Evolutionary conservation across 2,113 vertebrate species (phyloP), one percentile per base, ranked within the genome.

Genomic region (Prietella phreatophila): DNA sequence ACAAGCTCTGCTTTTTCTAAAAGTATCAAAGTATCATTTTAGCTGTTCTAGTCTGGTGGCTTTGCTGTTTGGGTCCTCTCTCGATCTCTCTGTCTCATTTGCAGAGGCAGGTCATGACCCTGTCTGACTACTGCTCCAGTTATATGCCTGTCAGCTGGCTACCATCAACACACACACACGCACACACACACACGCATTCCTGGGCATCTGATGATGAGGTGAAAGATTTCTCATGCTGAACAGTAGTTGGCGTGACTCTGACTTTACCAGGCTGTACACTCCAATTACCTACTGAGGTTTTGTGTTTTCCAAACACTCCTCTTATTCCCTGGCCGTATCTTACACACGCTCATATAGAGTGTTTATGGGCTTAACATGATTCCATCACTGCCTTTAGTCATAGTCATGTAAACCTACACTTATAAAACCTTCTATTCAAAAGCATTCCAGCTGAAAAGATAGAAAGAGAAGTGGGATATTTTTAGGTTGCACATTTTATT

Each of bases 141-240:
- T 76, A 85, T 73, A 10, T 75, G 67, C 73, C 63, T 87, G 47
- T 82, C 65, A 90, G 60, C 84, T 88, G 71, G 33, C 39, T 69
- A 82, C 86, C 83, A 88, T 69, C 42, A 87, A 81, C 73, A 86
- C 81, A 78, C 25, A 80, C 42, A 53, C 58, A 60, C 47, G 30
- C 79, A 84, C 33, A 82, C 56, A 73, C 47, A 89, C 5, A 87
- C 39, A 67, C 27, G 86, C 55, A 82, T 65, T 65, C 79, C 56
- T 61, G 60, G 73, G 76, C 36, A 82, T 50, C 85, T 91, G 76
- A 67, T 91, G 83, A 88, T 85, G 89, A 91, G 90, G 91, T 93
- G 92, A 90, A 89, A 93, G 88, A 92, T 92, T 91, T 92, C 90
- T 89, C 88, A 90, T 75, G n/a, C 82, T 87, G 88, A 61, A 65